phyloP scores from a whole-genome alignment of 2,888 invertebrate species.

The Autographa gamma region DNA sequence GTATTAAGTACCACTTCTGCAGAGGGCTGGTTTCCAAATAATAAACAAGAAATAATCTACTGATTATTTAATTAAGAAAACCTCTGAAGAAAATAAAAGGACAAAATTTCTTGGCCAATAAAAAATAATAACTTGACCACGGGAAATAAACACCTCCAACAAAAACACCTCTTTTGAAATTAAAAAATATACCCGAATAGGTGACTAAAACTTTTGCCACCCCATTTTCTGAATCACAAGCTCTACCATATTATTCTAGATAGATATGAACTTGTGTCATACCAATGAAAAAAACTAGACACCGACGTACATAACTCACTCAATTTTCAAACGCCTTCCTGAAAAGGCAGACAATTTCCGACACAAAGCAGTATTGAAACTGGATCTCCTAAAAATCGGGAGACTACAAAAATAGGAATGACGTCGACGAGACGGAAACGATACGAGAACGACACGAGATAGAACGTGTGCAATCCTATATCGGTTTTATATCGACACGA shows the following conservation, averaged over 20 bases:
- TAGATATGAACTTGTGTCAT: too few relatives aligned
- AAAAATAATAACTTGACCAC: too few relatives aligned
- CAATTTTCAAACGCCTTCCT: constrained; percentile 9
- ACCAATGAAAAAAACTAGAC: not conserved
- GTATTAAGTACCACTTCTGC: not conserved
- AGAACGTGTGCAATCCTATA: constrained; percentile 55
- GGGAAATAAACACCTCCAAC: too few relatives aligned
- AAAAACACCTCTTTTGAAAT: too few relatives aligned
- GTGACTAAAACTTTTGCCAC: too few relatives aligned
- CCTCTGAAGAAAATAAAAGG: too few relatives aligned
- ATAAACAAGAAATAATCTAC: too few relatives aligned
- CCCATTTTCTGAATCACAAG: too few relatives aligned
- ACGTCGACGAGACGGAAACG: constrained; percentile 34
- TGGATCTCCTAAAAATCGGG: constrained; percentile 26
- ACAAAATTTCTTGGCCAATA: too few relatives aligned
- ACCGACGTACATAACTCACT: not conserved
- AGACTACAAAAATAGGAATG: constrained; percentile 36
- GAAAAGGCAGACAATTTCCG: constrained; percentile 12
- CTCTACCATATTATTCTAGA: too few relatives aligned
- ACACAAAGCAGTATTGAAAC: constrained; percentile 26
- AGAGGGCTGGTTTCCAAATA: not conserved
- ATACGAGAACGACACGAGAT: constrained; percentile 45
- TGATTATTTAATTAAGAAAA: too few relatives aligned
- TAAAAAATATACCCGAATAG: too few relatives aligned
- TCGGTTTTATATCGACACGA: constrained; percentile 57